Base-by-base conservation (phyloP, 1,140 invertebrate species). In the Papilio aristodemus region DNA sequence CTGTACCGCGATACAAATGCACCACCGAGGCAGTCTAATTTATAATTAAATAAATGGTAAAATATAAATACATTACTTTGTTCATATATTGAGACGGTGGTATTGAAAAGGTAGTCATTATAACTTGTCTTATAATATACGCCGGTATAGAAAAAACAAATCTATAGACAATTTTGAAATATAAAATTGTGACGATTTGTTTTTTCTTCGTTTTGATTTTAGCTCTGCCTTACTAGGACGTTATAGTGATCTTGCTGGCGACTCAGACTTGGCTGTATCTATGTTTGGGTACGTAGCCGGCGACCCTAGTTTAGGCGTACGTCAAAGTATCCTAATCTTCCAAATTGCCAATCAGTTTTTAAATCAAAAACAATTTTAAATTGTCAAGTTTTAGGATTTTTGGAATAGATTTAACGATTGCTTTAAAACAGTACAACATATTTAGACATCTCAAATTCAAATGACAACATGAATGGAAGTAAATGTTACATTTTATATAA, bases 21-120 rank as follows among this genome's bases (percentile, higher is more conserved):
- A n/a, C n/a, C n/a, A n/a, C n/a, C n/a, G n/a, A n/a, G n/a, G n/a
- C n/a, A n/a, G n/a, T n/a, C n/a, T n/a, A n/a, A n/a, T n/a, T n/a
- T n/a, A n/a, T n/a, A n/a, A n/a, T n/a, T n/a, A n/a, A 46, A 46
- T 8, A 17, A 1, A 54, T 25, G 19, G 46, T 54, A 54, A 50
- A 22, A 54, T 54, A 54, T 4, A 54, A 22, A 54, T 54, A 54
- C 22, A 54, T 54, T 54, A 54, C 46, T 54, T 54, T 54, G 46
- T 54, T 54, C 46, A 0, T 54, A 46, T 46, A 54, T 54, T 54
- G 46, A 54, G 19, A 54, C 46, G 46, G 46, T 54, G 46, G 46
- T 54, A 54, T 54, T 43, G 11, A 22, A 54, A 54, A 54, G 46
- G 17, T 22, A 32, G 27, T 6, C 27, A 32, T 32, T 3, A 32